These are phyloP conservation scores for Philhelius pedissequus DNA, from an alignment of 2,888 invertebrate species.

Conservation along the genomic window DNA sequence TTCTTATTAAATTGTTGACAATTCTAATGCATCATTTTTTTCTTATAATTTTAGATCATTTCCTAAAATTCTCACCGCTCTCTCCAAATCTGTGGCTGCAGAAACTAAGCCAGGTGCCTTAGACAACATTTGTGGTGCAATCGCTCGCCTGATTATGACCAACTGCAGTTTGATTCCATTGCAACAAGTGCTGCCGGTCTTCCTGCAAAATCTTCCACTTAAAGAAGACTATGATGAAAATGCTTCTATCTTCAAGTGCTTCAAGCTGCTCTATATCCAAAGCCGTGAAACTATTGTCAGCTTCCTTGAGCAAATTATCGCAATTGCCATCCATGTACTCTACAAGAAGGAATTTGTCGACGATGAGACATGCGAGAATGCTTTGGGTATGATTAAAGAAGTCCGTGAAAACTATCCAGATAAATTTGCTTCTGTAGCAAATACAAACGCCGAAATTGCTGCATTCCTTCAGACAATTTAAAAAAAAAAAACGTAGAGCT, in stretches of 20 bases:
- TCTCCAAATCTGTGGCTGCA: constrained; percentile 83
- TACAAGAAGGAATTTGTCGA: constrained; percentile 81
- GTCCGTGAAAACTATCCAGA: constrained; percentile 81
- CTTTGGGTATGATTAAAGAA: constrained; percentile 81
- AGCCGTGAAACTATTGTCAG: constrained; percentile 81
- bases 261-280: constrained; percentile 83
- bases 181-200: constrained; percentile 86
- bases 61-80: constrained; percentile 82
- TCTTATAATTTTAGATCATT: constrained; percentile 81
- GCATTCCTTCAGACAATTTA: constrained; percentile 75
- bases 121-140: constrained; percentile 89
- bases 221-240: constrained; percentile 88
- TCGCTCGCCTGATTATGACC: constrained; percentile 85
- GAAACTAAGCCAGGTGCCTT: constrained; percentile 84
- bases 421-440: constrained; percentile 80
- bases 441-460: constrained; percentile 74
- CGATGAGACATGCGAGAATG: constrained; percentile 71
- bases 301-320: constrained; percentile 81
- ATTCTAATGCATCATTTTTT: background rate
- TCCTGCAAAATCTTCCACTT: constrained; percentile 85
- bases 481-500: no score
- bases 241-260: constrained; percentile 84
- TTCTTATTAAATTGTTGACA: background rate
- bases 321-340: constrained; percentile 81
- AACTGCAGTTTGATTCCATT: constrained; percentile 84